Percentiles rank a stretch among this genome's conserved stretches.
Conservation (phyloP, 2,113 vertebrate species). For the Okapia johnstoni region DNA sequence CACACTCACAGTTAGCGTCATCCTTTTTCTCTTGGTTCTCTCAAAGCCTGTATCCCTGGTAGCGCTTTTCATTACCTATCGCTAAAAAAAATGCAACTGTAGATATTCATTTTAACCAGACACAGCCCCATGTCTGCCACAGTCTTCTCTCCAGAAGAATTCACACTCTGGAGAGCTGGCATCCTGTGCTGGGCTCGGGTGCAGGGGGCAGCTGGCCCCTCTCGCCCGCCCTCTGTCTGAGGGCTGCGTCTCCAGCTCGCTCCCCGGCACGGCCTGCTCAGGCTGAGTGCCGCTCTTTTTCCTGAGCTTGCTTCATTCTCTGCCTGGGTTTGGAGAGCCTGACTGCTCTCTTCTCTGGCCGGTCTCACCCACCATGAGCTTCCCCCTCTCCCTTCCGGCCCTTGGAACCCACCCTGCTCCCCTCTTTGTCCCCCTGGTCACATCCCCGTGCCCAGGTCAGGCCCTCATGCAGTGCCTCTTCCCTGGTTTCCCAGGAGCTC, state of each 20-base stretch:
- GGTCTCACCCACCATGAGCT: not conserved
- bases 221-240: not conserved
- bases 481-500: not conserved
- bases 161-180: not conserved
- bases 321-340: not conserved
- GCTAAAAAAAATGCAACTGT: not conserved
- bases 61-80: not conserved
- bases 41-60: not conserved
- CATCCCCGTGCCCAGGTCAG: not conserved
- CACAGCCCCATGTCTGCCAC: not conserved
- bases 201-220: not conserved
- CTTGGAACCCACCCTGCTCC: not conserved
- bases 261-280: not conserved
- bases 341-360: not conserved
- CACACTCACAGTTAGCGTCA: not conserved
- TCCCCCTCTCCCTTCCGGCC: no score
- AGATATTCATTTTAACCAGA: not conserved
- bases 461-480: not conserved
- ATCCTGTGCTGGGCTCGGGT: not conserved
- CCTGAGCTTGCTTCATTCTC: not conserved
- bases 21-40: conserved; percentile 32
- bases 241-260: not conserved
- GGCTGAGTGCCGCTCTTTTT: not conserved
- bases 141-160: not conserved
- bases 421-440: not conserved